Evolutionary conservation across 2,113 vertebrate genomes (phyloP).

Genomic region (Notiomystis cincta): DNA sequence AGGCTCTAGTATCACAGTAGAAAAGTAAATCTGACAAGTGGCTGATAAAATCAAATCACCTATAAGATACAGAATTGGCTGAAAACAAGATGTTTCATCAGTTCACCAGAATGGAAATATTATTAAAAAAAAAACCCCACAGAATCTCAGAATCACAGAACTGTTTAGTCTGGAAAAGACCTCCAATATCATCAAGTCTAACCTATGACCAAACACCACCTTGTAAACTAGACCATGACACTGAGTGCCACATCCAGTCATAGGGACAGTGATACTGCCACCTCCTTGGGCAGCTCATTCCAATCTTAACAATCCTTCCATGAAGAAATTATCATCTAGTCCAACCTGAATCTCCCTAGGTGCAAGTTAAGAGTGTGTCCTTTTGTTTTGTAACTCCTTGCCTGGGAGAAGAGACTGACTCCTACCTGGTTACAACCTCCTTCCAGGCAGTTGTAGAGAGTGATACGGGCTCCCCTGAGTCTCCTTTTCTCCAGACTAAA

Average conservation of each 20-base stretch:
- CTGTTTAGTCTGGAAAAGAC: neutral
- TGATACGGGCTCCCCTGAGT: too few species aligned
- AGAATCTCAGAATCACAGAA: neutral
- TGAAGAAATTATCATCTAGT: neutral
- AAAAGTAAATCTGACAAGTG: neutral
- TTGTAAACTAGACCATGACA: neutral
- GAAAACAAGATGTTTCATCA: neutral
- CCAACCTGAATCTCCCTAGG: neutral
- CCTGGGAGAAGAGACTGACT: neutral
- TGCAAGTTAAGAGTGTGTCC: neutral
- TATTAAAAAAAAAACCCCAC: neutral
- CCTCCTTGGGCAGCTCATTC: neutral
- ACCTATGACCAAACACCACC: accelerated
- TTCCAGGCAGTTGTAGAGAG: neutral
- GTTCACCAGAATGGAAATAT: neutral
- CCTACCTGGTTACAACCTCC: neutral
- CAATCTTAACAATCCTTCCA: neutral
- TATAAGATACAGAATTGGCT: neutral
- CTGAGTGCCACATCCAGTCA: neutral
- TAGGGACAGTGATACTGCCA: too few species aligned
- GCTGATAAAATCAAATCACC: neutral
- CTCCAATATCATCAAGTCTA: neutral
- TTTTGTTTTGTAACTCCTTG: neutral
- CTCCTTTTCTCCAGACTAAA: neutral
- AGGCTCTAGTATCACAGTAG: neutral